A percentile compares a stretch with the other conserved stretches of the same genome.
Evolutionary conservation across 2,797 vertebrate genomes (phyloP).

Genomic region (Basileuterus tristriatus): DNA sequence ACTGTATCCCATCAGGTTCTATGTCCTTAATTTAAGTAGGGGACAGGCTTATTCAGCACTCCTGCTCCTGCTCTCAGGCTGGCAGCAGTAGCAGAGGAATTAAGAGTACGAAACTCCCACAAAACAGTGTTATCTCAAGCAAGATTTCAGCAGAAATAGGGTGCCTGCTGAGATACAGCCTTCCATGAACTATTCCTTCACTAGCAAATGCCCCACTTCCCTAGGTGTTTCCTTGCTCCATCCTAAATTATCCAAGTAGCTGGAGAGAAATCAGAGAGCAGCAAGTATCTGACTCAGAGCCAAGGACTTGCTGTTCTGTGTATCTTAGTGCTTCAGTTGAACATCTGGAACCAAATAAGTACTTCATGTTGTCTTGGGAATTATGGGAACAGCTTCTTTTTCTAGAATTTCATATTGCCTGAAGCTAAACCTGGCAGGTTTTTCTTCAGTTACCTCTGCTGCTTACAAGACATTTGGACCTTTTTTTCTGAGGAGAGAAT

Average conservation of each 20-base stretch:
- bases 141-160: neutral
- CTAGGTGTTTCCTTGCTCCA: neutral
- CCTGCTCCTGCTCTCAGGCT: neutral
- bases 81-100: neutral
- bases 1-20: neutral
- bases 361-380: neutral
- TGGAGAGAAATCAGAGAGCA: neutral
- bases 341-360: conserved; percentile 34
- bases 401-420: neutral
- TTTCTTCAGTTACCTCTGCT: neutral
- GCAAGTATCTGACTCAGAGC: neutral
- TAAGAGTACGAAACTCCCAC: neutral
- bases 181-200: neutral
- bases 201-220: neutral
- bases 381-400: conserved; percentile 3
- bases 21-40: neutral
- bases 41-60: neutral
- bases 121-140: neutral
- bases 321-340: neutral
- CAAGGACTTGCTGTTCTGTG: neutral
- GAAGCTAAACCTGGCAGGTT: neutral
- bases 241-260: neutral
- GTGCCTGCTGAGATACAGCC: neutral
- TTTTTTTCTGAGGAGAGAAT: neutral
- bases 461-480: neutral